These are phyloP conservation scores for Limanda limanda DNA, from an alignment of 2,113 vertebrate genomes.

Conservation along the genomic window DNA sequence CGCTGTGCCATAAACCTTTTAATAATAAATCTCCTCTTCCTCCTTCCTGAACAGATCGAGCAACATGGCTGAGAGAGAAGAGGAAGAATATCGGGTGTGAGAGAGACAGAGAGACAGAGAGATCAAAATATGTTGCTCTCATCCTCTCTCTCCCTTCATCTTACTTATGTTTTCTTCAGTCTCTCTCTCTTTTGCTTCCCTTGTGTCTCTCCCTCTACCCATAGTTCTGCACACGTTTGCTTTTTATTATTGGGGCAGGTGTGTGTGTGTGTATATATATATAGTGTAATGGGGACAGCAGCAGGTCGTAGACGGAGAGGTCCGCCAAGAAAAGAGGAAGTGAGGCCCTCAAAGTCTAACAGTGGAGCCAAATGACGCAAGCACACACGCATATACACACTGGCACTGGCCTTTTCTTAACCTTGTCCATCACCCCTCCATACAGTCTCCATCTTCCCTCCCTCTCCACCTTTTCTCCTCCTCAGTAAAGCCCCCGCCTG, in stretches of 20 bases:
- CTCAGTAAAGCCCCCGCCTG: slow-evolving; percentile 30
- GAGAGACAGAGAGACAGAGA: not conserved
- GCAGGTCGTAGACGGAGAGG: slow-evolving; percentile 36
- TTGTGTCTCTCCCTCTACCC: slow-evolving; percentile 9
- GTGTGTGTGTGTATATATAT: not conserved
- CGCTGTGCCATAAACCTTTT: slow-evolving; percentile 61
- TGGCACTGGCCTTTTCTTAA: slow-evolving; percentile 44
- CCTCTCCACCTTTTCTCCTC: not conserved
- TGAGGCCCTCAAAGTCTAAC: slow-evolving; percentile 34
- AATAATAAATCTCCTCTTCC: slow-evolving; percentile 72
- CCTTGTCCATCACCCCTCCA: slow-evolving; percentile 38
- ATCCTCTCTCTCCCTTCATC: slow-evolving; percentile 15
- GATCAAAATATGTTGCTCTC: slow-evolving; percentile 10
- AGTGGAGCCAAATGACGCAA: slow-evolving; percentile 41
- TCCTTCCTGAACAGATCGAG: slow-evolving; percentile 57
- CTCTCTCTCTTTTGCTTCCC: slow-evolving; percentile 2
- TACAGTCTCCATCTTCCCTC: slow-evolving; percentile 14
- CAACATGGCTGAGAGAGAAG: slow-evolving; percentile 54
- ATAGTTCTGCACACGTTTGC: slow-evolving; percentile 21
- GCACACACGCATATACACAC: not conserved
- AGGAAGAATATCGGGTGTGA: slow-evolving; percentile 4
- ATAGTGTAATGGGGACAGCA: slow-evolving; percentile 22
- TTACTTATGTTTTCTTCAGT: slow-evolving; percentile 9
- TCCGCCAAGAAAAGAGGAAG: slow-evolving; percentile 34
- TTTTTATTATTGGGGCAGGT: slow-evolving; percentile 24